These are phyloP conservation scores for Pogona vitticeps DNA, from an alignment of 2,113 vertebrate species.

Conservation along the genomic window DNA sequence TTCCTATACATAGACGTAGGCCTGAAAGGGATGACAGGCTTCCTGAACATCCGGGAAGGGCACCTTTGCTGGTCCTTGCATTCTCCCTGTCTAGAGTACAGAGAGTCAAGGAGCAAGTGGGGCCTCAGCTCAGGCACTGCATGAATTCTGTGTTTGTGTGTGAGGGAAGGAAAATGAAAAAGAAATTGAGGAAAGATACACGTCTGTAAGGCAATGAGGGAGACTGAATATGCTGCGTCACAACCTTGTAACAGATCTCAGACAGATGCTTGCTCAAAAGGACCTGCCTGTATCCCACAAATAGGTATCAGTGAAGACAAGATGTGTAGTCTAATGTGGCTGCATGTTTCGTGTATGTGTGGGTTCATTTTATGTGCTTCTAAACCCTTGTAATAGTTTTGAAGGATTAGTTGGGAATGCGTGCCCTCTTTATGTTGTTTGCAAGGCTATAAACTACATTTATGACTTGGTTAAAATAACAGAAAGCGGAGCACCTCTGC, in stretches of 20 bases:
- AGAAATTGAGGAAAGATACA: not conserved
- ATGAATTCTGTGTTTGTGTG: not conserved
- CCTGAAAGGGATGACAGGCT: not conserved
- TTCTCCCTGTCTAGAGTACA: not conserved
- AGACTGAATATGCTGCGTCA: not conserved
- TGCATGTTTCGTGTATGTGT: not conserved
- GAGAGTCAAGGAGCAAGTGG: not conserved
- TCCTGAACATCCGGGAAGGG: not conserved
- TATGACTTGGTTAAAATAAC: slow-evolving; percentile 41
- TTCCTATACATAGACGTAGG: too few species aligned
- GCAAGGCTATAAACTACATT: slow-evolving; percentile 32
- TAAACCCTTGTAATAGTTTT: slow-evolving; percentile 18
- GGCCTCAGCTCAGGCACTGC: not conserved
- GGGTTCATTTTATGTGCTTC: slow-evolving; percentile 3
- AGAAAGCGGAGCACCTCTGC: not conserved
- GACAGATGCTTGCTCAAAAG: not conserved
- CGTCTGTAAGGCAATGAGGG: too few species aligned
- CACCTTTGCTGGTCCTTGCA: too few species aligned
- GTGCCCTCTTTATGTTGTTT: slow-evolving; percentile 22
- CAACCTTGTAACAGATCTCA: not conserved
- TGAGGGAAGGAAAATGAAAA: too few species aligned
- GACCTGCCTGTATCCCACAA: not conserved
- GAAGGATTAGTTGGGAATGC: slow-evolving; percentile 24
- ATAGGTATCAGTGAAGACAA: too few species aligned
- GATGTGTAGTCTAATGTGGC: not conserved